Conservation (phyloP, 2,113 vertebrate species). For the Mellivora capensis region DNA sequence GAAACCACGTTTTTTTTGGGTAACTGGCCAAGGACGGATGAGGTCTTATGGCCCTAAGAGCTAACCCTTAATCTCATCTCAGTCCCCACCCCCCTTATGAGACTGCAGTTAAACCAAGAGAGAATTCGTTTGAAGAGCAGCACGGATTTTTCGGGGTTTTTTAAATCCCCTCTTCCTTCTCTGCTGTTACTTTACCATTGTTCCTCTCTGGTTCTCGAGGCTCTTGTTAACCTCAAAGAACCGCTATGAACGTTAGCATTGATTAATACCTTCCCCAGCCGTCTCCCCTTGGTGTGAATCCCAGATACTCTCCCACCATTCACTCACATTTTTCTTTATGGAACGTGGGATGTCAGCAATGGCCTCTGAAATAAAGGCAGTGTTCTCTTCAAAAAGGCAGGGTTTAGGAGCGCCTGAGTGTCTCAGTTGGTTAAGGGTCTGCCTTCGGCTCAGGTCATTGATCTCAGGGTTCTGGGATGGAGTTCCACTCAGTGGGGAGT, state of each 20-base stretch:
- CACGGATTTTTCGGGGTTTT: background rate
- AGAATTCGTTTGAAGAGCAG: background rate
- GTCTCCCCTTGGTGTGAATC: background rate
- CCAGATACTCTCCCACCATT: background rate
- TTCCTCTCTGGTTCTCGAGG: background rate
- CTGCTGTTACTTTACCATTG: background rate
- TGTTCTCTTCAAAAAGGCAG: conserved; percentile 49
- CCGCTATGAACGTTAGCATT: background rate
- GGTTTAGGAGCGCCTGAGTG: background rate
- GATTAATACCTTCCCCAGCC: background rate
- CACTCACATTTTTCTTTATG: background rate
- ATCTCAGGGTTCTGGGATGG: background rate
- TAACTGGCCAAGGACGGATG: background rate
- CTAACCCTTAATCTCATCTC: background rate
- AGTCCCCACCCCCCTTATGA: background rate
- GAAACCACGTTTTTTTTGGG: background rate
- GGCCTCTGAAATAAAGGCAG: background rate
- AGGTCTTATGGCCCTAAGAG: background rate
- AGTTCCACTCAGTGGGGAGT: background rate
- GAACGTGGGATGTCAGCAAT: background rate
- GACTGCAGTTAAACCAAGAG: background rate
- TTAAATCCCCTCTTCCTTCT: background rate
- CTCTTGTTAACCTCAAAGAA: background rate
- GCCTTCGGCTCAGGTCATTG: background rate
- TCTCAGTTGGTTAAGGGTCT: background rate